These are phyloP conservation scores for Pyrrhura leucotis DNA, from an alignment of 2,797 vertebrate genomes.

Conservation along the genomic window DNA sequence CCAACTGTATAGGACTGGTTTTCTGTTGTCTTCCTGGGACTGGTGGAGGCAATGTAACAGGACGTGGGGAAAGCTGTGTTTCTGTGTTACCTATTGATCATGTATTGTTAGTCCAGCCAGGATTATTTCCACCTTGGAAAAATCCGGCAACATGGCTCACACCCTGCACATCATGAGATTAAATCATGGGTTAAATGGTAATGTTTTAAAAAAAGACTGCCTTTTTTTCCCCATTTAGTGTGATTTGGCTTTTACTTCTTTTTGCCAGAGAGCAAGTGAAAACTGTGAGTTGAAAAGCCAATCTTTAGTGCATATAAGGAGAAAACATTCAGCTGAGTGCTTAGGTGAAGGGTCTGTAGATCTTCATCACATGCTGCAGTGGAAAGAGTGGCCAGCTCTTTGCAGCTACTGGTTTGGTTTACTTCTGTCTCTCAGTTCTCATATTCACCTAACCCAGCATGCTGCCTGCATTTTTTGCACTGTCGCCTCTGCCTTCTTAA, in stretches of 20 bases:
- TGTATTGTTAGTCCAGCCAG: not conserved
- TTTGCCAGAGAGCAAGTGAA: not conserved
- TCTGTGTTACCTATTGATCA: not conserved
- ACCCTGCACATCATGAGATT: not conserved
- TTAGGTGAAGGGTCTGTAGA: not conserved
- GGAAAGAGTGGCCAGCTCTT: not conserved
- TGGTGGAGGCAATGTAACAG: not conserved
- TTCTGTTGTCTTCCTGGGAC: not conserved
- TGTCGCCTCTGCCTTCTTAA: not conserved
- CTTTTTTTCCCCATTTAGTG: not conserved
- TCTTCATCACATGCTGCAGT: not conserved
- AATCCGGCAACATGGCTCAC: not conserved
- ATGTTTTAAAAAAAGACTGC: not conserved
- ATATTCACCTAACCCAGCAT: not conserved
- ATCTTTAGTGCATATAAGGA: not conserved
- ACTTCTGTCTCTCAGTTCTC: not conserved
- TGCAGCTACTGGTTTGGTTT: not conserved
- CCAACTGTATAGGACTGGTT: not conserved
- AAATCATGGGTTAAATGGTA: not conserved
- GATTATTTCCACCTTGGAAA: not conserved
- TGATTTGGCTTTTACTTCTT: not conserved
- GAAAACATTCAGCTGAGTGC: not conserved
- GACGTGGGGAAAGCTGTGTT: not conserved
- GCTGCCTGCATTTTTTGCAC: not conserved
- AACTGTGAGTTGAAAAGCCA: not conserved